Percentiles rank a stretch among this genome's conserved stretches.
Conservation (phyloP, 2,113 vertebrate species). For the Cinclus cinclus region DNA sequence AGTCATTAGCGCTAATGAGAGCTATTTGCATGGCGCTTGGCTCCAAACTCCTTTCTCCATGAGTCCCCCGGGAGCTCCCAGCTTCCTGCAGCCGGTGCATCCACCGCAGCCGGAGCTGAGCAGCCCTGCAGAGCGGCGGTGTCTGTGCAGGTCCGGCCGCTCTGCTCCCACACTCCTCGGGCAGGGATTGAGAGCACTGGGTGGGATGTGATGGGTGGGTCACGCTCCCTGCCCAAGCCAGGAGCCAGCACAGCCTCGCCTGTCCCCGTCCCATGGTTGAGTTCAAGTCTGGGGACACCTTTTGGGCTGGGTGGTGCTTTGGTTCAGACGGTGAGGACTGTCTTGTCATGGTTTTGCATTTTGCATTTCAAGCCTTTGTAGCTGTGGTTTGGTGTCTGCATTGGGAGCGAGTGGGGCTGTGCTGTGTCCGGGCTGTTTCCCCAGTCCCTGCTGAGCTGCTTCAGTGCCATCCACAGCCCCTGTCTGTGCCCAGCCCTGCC, state of each 20-base stretch:
- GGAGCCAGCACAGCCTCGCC: background rate
- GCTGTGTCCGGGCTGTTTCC: background rate
- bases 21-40: background rate
- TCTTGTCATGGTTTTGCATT: background rate
- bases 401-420: accelerated
- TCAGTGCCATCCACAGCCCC: accelerated
- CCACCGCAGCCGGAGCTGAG: background rate
- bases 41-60: background rate
- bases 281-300: background rate
- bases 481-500: background rate
- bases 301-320: background rate
- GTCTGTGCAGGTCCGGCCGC: accelerated
- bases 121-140: background rate
- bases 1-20: conserved; percentile 19
- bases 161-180: accelerated
- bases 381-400: background rate
- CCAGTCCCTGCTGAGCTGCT: background rate
- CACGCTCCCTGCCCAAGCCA: accelerated
- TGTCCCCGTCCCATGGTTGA: accelerated
- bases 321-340: accelerated
- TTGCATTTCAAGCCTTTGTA: background rate
- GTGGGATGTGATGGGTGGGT: accelerated
- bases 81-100: background rate
- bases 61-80: background rate
- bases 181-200: background rate